A percentile compares a stretch with the other conserved stretches of the same genome.
phyloP scores from a whole-genome alignment of 2,888 invertebrate species.

The Hydraecia micacea region DNA sequence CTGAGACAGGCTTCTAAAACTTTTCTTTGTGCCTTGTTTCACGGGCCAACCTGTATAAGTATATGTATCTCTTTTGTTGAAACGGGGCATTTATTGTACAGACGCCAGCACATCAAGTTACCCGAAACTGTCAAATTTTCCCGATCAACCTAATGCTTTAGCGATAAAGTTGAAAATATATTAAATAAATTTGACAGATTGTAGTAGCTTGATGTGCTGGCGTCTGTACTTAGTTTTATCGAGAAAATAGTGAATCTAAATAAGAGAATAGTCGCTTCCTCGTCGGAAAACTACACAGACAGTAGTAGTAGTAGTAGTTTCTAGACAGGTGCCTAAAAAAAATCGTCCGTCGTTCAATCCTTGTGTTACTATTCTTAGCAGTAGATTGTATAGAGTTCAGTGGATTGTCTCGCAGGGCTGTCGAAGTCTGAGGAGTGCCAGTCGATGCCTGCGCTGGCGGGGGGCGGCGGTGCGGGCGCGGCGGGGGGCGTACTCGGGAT shows the following conservation, averaged over 20 bases:
- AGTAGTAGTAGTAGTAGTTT: too few species aligned
- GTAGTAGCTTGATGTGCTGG: too few species aligned
- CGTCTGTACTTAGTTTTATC: too few species aligned
- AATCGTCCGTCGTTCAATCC: not conserved
- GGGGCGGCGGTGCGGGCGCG: slow-evolving; percentile 91
- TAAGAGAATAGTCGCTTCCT: not conserved
- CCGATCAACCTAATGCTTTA: too few species aligned
- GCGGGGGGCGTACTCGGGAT: slow-evolving; percentile 91
- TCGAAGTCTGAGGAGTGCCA: slow-evolving; percentile 97
- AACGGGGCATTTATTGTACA: not conserved
- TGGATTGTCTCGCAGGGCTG: slow-evolving; percentile 88
- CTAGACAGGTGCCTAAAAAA: not conserved
- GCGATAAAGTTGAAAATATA: too few species aligned
- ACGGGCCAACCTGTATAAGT: not conserved
- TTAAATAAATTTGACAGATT: too few species aligned
- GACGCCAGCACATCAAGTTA: too few species aligned
- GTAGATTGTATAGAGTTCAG: slow-evolving; percentile 50
- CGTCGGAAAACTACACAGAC: too few species aligned
- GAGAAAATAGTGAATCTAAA: too few species aligned
- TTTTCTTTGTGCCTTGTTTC: too few species aligned
- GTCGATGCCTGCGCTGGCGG: slow-evolving; percentile 95
- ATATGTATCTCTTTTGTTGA: not conserved
- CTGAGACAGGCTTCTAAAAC: too few species aligned
- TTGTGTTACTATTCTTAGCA: slow-evolving; percentile 2
- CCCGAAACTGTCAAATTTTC: too few species aligned